phyloP scores from a whole-genome alignment of 2,113 vertebrate species.

The Cervus canadensis region DNA sequence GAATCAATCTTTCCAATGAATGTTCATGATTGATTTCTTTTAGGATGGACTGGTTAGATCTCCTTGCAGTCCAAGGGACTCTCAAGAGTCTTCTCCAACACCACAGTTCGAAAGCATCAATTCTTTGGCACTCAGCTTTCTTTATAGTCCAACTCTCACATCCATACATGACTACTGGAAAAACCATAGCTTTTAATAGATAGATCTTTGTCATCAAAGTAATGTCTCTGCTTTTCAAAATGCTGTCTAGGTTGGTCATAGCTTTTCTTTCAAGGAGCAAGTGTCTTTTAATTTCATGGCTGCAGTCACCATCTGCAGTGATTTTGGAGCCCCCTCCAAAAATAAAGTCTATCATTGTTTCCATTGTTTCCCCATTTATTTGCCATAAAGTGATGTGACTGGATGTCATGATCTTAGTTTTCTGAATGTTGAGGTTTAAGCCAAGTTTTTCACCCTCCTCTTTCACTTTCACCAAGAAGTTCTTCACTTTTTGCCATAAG shows the following conservation, averaged over 20 bases:
- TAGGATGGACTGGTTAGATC: background rate
- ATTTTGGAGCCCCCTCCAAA: accelerated
- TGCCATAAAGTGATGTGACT: background rate
- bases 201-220: background rate
- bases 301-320: background rate
- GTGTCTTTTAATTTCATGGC: background rate
- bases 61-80: background rate
- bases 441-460: background rate
- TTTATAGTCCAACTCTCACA: background rate
- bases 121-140: background rate
- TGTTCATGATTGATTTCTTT: background rate
- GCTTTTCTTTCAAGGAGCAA: background rate
- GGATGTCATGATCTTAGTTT: background rate
- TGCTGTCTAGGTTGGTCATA: background rate
- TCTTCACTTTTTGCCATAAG: background rate
- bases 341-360: background rate
- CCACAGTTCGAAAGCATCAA: background rate
- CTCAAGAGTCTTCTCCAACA: background rate
- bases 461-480: background rate
- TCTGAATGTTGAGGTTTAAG: background rate
- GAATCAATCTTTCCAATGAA: background rate
- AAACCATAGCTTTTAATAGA: background rate
- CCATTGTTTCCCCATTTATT: background rate
- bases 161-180: background rate
- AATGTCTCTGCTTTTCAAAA: background rate